Conservation (phyloP, 2,888 invertebrate species). For the Lithosia quadra region DNA sequence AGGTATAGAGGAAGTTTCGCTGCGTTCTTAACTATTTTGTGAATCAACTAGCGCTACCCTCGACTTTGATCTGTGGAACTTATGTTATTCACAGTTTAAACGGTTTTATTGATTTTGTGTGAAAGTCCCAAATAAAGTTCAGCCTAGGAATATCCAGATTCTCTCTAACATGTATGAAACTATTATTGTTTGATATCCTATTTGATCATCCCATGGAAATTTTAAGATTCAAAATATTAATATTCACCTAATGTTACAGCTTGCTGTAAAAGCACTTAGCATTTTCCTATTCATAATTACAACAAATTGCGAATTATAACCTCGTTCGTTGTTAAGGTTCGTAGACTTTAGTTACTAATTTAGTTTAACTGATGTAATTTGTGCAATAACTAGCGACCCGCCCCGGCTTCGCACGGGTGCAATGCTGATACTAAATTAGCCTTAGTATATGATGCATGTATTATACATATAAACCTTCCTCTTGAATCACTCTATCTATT, state of each 20-base stretch:
- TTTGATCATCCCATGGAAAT: neutral
- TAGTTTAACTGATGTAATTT: neutral
- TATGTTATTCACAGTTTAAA: neutral
- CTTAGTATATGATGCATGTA: too few relatives aligned
- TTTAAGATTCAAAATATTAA: neutral
- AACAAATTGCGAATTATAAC: neutral
- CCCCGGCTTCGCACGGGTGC: too few relatives aligned
- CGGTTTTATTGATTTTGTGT: neutral
- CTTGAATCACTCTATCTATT: too few relatives aligned
- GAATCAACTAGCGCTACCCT: neutral
- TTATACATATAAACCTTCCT: too few relatives aligned
- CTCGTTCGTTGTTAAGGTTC: too few relatives aligned
- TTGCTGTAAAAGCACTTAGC: neutral
- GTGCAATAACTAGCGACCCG: too few relatives aligned
- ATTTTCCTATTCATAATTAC: neutral
- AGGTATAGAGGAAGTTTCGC: constrained; percentile 28
- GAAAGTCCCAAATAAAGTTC: neutral
- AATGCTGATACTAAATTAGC: too few relatives aligned
- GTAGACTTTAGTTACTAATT: neutral
- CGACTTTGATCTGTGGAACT: neutral
- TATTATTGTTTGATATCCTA: neutral
- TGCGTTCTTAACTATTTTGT: neutral
- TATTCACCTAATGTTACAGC: neutral
- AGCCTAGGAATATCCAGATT: neutral
- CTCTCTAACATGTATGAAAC: neutral